These are phyloP conservation scores for Orchestia grillus DNA, from an alignment of 1,140 invertebrate species.

Conservation along the genomic window DNA sequence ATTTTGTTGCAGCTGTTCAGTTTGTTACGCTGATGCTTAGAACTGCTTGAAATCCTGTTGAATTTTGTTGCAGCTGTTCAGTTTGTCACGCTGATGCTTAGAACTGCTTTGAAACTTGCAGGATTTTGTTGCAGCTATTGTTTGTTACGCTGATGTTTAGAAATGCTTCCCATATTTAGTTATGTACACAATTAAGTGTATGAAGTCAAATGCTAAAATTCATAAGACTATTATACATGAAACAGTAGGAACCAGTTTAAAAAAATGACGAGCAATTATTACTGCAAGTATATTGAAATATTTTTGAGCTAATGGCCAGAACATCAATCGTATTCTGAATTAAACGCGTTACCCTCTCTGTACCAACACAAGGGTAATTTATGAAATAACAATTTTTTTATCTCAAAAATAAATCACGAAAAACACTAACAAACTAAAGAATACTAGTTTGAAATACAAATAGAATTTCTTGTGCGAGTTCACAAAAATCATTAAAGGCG, in stretches of 20 bases:
- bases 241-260: background rate
- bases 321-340: background rate
- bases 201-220: background rate
- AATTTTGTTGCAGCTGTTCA: too few relatives aligned
- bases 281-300: background rate
- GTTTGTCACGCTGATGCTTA: too few relatives aligned
- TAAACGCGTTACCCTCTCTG: background rate
- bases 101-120: too few relatives aligned
- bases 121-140: too few relatives aligned
- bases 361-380: background rate
- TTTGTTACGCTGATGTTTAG: too few relatives aligned
- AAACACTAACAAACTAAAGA: background rate
- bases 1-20: too few relatives aligned
- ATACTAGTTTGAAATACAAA: background rate
- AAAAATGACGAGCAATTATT: background rate
- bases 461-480: background rate
- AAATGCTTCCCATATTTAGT: too few relatives aligned
- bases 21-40: too few relatives aligned
- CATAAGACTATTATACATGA: background rate
- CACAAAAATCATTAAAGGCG: background rate
- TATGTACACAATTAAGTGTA: too few relatives aligned
- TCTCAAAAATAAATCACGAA: background rate
- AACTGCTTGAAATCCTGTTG: too few relatives aligned
- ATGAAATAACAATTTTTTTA: background rate
- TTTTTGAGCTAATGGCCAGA: background rate